Percentiles rank a stretch among this genome's conserved stretches.
Conservation (phyloP, 2,113 vertebrate genomes). For the Myrmophylax atrothorax region DNA sequence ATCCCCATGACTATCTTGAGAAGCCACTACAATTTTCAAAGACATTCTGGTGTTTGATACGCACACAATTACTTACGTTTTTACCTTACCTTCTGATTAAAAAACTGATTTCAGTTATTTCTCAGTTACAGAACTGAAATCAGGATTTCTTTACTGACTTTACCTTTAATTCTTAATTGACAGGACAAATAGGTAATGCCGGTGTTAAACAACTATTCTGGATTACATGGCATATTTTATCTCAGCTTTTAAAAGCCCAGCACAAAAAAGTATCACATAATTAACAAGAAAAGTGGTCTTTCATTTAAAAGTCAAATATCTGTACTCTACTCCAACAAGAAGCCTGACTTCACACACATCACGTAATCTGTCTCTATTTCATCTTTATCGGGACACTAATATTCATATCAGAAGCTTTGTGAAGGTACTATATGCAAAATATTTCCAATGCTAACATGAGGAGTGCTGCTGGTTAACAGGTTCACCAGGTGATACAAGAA, state of each 20-base stretch:
- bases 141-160: neutral
- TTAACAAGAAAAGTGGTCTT: neutral
- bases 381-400: neutral
- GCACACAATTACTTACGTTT: neutral
- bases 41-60: constrained; percentile 42
- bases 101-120: neutral
- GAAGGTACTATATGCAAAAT: neutral
- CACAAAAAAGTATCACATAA: neutral
- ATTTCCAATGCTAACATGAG: neutral
- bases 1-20: neutral
- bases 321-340: neutral
- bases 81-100: neutral
- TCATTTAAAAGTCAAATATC: neutral
- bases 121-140: constrained; percentile 2
- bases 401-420: neutral
- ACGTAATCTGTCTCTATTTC: neutral
- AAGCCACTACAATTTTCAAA: constrained; percentile 42
- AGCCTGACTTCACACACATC: neutral
- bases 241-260: neutral
- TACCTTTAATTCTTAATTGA: neutral
- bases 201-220: neutral
- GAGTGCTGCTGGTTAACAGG: neutral
- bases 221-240: neutral
- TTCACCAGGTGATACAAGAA: neutral
- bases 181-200: neutral